Evolutionary conservation across 2,113 vertebrate genomes (phyloP).

Genomic region (Corythaixoides concolor): DNA sequence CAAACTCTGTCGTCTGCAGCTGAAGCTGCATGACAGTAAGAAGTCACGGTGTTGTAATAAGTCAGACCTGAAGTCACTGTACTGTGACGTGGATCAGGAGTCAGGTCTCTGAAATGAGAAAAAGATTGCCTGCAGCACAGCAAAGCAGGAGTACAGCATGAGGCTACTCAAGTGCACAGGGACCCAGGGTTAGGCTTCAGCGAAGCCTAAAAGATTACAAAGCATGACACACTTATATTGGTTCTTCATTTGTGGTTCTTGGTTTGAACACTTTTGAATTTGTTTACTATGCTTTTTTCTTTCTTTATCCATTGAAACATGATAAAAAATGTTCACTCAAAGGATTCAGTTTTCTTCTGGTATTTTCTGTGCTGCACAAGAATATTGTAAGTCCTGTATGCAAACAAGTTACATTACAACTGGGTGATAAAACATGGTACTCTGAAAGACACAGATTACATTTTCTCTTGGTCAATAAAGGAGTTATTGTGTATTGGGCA

Average conservation of each 20-base stretch:
- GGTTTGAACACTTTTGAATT: neutral
- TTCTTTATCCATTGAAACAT: neutral
- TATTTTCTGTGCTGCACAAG: neutral
- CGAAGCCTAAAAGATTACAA: neutral
- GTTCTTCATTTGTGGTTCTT: neutral
- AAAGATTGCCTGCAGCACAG: neutral
- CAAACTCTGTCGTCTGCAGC: neutral
- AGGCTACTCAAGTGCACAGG: neutral
- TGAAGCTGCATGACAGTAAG: neutral
- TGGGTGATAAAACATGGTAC: neutral
- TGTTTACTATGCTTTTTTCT: neutral
- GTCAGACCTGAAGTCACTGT: neutral
- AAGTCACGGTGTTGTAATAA: neutral
- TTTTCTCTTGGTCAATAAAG: neutral
- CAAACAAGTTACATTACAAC: neutral
- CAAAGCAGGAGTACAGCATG: neutral
- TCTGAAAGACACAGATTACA: neutral
- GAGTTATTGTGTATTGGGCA: neutral
- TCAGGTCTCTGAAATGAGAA: neutral
- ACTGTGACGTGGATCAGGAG: neutral
- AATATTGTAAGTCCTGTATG: neutral
- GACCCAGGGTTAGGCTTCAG: neutral
- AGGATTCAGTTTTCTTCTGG: neutral
- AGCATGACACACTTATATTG: neutral
- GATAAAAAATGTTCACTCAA: neutral